A percentile compares a stretch with the other conserved stretches of the same genome.
phyloP scores from a whole-genome alignment of 2,113 vertebrate genomes.

The Aythya baeri region DNA sequence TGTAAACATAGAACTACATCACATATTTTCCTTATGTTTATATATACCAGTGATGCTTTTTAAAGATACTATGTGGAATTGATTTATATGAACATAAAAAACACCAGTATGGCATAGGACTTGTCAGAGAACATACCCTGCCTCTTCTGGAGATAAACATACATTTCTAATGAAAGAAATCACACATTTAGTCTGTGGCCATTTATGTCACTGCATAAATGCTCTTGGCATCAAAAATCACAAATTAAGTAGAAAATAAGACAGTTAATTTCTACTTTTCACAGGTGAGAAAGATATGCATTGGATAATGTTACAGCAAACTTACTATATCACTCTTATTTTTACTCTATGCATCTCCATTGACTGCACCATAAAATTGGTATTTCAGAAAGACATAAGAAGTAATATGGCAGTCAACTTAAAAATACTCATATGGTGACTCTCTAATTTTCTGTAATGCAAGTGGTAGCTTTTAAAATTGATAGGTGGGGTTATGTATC shows the following conservation, averaged over 20 bases:
- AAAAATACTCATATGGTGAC: neutral
- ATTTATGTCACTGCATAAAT: neutral
- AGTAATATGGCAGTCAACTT: neutral
- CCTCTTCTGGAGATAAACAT: neutral
- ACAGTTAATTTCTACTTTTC: neutral
- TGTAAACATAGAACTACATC: neutral
- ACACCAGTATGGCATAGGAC: neutral
- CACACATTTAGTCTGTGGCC: neutral
- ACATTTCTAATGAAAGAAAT: neutral
- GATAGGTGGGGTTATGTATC: neutral
- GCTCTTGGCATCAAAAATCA: neutral
- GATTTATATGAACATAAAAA: neutral
- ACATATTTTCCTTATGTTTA: neutral
- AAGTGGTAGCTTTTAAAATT: neutral
- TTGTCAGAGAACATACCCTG: neutral
- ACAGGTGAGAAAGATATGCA: neutral
- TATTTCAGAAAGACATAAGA: slow-evolving; percentile 8
- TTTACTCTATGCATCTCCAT: neutral
- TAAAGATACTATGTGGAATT: neutral
- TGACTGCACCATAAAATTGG: neutral
- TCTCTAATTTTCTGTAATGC: neutral
- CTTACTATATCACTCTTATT: neutral
- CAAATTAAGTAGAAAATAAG: neutral
- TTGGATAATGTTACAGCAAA: neutral
- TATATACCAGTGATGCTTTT: neutral